Percentiles rank a stretch among this genome's conserved stretches.
Conservation (phyloP, 2,888 invertebrate genomes). For the Hemistola chrysoprasaria region DNA sequence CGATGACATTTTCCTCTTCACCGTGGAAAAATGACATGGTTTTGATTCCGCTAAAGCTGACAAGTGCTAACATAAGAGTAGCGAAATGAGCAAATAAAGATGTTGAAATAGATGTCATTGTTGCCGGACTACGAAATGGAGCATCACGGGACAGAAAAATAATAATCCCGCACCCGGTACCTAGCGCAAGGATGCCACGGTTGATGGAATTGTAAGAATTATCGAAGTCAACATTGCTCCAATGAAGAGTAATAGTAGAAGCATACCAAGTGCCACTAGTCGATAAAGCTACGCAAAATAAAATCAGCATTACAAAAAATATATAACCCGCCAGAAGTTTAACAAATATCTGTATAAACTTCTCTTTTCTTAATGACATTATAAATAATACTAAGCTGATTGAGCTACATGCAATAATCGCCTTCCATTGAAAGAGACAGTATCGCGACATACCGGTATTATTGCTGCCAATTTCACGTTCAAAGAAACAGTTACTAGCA, state of each 20-base stretch:
- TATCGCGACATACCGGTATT: constrained; percentile 38
- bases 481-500: constrained; percentile 62
- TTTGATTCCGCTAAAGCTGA: constrained; percentile 61
- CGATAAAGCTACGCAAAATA: constrained; percentile 59
- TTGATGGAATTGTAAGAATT: constrained; percentile 40
- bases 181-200: constrained; percentile 51
- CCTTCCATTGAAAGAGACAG: constrained; percentile 55
- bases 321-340: constrained; percentile 49
- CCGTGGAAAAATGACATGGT: constrained; percentile 70
- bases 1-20: constrained; percentile 61
- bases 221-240: constrained; percentile 36
- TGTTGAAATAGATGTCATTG: constrained; percentile 60
- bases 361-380: constrained; percentile 55
- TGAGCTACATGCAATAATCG: constrained; percentile 36
- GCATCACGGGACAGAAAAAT: constrained; percentile 54
- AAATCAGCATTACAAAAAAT: constrained; percentile 42
- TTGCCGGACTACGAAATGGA: constrained; percentile 66
- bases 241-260: constrained; percentile 42
- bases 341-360: constrained; percentile 43
- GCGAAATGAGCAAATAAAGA: constrained; percentile 50
- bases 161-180: constrained; percentile 60
- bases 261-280: constrained; percentile 64
- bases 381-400: constrained; percentile 48
- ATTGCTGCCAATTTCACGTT: constrained; percentile 57
- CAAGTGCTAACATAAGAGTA: constrained; percentile 46